Percentiles rank a stretch among this genome's conserved stretches.
phyloP scores from a whole-genome alignment of 2,888 invertebrate species.

The Dryocosmus kuriphilus region DNA sequence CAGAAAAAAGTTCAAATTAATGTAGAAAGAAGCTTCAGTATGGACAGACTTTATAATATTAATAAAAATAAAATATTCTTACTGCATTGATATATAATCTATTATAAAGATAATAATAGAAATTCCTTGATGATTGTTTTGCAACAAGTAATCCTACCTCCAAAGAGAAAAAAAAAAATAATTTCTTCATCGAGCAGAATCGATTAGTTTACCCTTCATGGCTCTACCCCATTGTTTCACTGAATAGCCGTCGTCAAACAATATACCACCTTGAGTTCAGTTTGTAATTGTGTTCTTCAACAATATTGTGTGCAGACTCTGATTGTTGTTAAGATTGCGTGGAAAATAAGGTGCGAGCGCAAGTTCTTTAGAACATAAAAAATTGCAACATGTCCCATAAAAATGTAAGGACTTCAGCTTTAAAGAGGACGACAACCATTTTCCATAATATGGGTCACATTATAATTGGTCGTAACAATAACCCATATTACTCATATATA shows the following conservation, averaged over 20 bases:
- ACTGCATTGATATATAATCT: too few relatives aligned
- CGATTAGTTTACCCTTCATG: background rate
- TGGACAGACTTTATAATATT: too few relatives aligned
- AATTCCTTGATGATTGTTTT: background rate
- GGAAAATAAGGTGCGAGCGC: slow-evolving; percentile 33
- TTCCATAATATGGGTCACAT: background rate
- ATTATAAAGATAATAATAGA: too few relatives aligned
- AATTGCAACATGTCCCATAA: slow-evolving; percentile 15
- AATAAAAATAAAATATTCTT: too few relatives aligned
- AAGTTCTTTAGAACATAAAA: slow-evolving; percentile 19
- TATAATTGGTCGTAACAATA: slow-evolving; percentile 15
- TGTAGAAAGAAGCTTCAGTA: too few relatives aligned
- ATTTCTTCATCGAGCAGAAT: background rate
- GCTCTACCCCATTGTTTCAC: background rate
- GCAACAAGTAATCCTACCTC: background rate
- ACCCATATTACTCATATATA: background rate
- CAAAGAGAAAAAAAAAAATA: background rate
- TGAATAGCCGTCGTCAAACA: background rate
- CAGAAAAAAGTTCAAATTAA: too few relatives aligned
- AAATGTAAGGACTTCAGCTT: background rate
- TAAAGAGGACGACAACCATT: slow-evolving; percentile 5
- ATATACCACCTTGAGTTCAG: background rate
- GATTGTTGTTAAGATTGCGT: slow-evolving; percentile 10
- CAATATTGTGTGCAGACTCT: slow-evolving; percentile 11
- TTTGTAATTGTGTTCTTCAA: slow-evolving; percentile 3